A percentile compares a stretch with the other conserved stretches of the same genome.
These are phyloP conservation scores for Pteropus rufus DNA, from an alignment of 2,797 vertebrate genomes.

Conservation along the genomic window DNA sequence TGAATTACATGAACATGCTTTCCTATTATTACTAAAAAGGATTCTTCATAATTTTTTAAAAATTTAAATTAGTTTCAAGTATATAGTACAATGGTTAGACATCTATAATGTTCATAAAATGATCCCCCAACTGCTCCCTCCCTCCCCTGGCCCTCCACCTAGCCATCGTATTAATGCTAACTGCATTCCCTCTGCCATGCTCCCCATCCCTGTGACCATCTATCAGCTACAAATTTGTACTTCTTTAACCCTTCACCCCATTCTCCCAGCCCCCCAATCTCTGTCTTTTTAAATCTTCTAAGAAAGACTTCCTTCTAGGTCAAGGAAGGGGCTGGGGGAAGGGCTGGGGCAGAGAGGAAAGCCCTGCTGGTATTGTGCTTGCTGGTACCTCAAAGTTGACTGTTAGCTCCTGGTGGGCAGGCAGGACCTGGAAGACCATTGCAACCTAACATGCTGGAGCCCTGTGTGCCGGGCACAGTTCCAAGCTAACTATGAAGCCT, in stretches of 20 bases:
- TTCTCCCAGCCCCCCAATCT: no score
- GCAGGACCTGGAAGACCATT: neutral
- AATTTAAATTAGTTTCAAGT: no score
- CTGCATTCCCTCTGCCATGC: no score
- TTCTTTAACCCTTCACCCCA: no score
- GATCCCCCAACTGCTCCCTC: no score
- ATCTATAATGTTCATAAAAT: no score
- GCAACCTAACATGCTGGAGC: neutral
- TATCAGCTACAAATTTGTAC: no score
- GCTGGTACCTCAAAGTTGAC: neutral
- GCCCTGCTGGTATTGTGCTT: neutral
- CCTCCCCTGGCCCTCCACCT: no score
- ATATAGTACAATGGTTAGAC: no score
- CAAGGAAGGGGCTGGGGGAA: neutral
- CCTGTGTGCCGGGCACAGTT: no score
- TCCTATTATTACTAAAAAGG: constrained; percentile 28
- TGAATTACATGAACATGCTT: neutral
- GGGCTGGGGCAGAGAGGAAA: neutral
- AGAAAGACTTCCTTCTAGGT: neutral
- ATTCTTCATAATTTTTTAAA: constrained; percentile 7
- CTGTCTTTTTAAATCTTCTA: neutral
- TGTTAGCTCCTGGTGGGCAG: neutral
- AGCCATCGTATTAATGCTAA: no score
- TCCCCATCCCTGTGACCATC: no score
- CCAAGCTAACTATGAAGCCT: neutral